These are phyloP conservation scores for Gadopsis bispinosus DNA, from an alignment of 2,797 vertebrate species.

Conservation along the genomic window DNA sequence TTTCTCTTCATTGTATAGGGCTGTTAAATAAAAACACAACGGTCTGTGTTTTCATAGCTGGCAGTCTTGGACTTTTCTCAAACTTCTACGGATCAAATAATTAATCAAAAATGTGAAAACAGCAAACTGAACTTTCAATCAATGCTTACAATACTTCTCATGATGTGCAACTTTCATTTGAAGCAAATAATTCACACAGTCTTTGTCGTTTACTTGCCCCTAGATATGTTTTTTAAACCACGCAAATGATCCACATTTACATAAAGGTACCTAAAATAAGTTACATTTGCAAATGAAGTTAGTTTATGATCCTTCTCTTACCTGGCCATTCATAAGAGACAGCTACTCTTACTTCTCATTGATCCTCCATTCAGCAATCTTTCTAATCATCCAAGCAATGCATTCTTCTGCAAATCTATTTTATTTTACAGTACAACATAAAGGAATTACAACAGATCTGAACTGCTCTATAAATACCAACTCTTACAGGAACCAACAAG, in stretches of 20 bases:
- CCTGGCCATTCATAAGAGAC: no score
- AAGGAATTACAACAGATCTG: conserved; percentile 8
- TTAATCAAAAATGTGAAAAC: neutral
- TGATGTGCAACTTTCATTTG: neutral
- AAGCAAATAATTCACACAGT: neutral
- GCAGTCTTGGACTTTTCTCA: no score
- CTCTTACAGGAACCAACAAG: neutral
- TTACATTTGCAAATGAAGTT: conserved; percentile 14
- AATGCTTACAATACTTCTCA: neutral
- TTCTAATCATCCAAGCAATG: neutral
- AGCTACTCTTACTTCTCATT: neutral
- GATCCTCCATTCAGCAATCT: neutral
- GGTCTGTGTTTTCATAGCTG: neutral
- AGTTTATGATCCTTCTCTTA: no score
- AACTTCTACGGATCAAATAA: neutral
- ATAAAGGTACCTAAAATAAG: neutral
- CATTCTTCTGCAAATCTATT: neutral
- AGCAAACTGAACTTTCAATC: neutral
- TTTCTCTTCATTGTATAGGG: neutral
- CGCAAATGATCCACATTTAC: neutral
- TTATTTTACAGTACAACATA: neutral
- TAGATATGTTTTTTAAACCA: neutral
- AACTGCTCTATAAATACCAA: neutral
- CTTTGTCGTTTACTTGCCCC: neutral
- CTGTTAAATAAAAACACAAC: no score